Evolutionary conservation across 35 echinoderm and acorn worm genomes (phyloP).

Genomic region (Patiria miniata): DNA sequence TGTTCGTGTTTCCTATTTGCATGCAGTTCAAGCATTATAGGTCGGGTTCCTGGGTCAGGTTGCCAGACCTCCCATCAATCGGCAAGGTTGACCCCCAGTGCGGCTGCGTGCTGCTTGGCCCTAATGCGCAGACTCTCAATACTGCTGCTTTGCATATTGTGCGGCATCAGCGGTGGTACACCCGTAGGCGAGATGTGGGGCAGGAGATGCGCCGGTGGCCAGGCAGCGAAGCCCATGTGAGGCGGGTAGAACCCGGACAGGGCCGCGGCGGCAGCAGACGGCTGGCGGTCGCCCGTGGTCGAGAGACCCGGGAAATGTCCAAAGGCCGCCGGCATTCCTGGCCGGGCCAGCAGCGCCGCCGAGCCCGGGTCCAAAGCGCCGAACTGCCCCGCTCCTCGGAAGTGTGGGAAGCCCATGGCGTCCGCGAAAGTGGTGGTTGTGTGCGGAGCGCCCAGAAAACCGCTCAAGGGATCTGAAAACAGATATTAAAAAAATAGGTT

Average conservation of each 20-base stretch:
- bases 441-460: slow-evolving; percentile 18
- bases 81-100: slow-evolving; percentile 75
- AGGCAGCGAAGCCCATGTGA: slow-evolving; percentile 25
- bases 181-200: slow-evolving; percentile 20
- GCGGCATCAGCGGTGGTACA: slow-evolving; percentile 39
- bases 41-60: too few species aligned
- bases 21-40: too few species aligned
- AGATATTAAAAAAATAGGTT: not conserved
- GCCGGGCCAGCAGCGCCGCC: not conserved
- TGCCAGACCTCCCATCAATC: slow-evolving; percentile 17
- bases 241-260: slow-evolving; percentile 46
- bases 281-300: not conserved
- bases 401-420: slow-evolving; percentile 36
- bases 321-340: slow-evolving; percentile 18
- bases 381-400: slow-evolving; percentile 20
- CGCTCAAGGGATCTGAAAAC: slow-evolving; percentile 25
- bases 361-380: not conserved
- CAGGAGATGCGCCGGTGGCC: slow-evolving; percentile 31
- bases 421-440: slow-evolving; percentile 29
- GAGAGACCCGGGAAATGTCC: slow-evolving; percentile 24
- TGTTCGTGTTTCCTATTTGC: too few species aligned
- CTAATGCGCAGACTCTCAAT: slow-evolving; percentile 96
- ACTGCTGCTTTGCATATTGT: slow-evolving; percentile 77
- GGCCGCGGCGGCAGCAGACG: not conserved
- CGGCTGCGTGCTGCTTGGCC: slow-evolving; percentile 93